phyloP scores from a whole-genome alignment of 2,797 vertebrate species.

The Brachyrhaphis roseni region DNA sequence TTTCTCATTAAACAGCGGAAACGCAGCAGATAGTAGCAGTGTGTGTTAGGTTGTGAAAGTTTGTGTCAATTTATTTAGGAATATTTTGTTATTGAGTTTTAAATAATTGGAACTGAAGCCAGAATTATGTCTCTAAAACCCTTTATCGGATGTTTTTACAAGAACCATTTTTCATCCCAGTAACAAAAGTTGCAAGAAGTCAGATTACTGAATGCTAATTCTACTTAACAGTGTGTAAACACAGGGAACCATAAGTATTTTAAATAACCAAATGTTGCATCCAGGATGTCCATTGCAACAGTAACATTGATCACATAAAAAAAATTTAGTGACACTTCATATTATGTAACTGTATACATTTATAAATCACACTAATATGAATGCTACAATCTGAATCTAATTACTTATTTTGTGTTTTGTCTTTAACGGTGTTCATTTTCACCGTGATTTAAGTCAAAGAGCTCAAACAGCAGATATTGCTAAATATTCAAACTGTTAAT shows the following conservation, averaged over 20 bases:
- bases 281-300: not conserved
- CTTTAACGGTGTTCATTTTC: slow-evolving; percentile 8
- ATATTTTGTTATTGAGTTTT: slow-evolving; percentile 18
- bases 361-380: not conserved
- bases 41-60: not conserved
- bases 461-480: not conserved
- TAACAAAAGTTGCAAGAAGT: slow-evolving; percentile 2
- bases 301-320: not conserved
- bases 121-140: not conserved
- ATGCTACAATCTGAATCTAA: not conserved
- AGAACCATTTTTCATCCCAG: not conserved
- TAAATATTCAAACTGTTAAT: not conserved
- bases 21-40: slow-evolving; percentile 42
- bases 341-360: not conserved
- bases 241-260: not conserved
- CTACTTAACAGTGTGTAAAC: not conserved
- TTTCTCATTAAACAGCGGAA: slow-evolving; percentile 81
- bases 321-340: not conserved
- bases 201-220: not conserved
- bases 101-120: not conserved
- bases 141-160: slow-evolving; percentile 4
- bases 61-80: not conserved
- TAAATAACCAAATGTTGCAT: not conserved
- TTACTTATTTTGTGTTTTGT: not conserved
- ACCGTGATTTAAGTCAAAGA: not conserved